Percentiles rank a stretch among this genome's conserved stretches.
These are phyloP conservation scores for Conchocele bisecta DNA, from an alignment of 2,888 invertebrate species.

Conservation along the genomic window DNA sequence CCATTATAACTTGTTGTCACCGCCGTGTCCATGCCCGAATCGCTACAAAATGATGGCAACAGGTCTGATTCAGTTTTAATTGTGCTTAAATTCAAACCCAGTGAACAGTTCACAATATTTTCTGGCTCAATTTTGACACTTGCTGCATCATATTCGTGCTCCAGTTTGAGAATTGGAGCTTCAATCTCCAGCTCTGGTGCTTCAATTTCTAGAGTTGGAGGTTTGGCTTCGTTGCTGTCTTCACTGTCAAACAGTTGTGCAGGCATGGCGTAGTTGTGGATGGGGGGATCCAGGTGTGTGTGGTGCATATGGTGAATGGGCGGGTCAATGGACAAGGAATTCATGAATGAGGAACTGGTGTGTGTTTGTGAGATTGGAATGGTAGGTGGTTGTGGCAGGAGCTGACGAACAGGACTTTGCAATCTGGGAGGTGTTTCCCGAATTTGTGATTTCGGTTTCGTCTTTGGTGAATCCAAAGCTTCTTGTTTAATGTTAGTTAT, in stretches of 20 bases:
- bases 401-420: constrained; percentile 41
- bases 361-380: constrained; percentile 66
- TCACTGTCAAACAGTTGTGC: constrained; percentile 46
- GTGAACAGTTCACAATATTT: too few relatives aligned
- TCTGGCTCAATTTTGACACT: constrained; percentile 56
- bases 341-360: not conserved
- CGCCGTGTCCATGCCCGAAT: too few relatives aligned
- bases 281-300: constrained; percentile 15
- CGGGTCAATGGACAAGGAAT: not conserved
- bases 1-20: constrained; percentile 63
- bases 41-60: not conserved
- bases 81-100: too few relatives aligned
- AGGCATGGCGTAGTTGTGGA: constrained; percentile 46
- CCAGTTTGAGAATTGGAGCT: constrained; percentile 53
- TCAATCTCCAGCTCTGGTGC: constrained; percentile 55
- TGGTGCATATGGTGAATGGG: not conserved
- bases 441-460: too few relatives aligned
- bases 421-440: not conserved
- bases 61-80: not conserved
- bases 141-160: constrained; percentile 30
- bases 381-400: constrained; percentile 70
- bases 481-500: too few relatives aligned
- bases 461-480: too few relatives aligned
- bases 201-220: constrained; percentile 53
- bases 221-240: constrained; percentile 50